Evolutionary conservation across 2,888 invertebrate genomes (phyloP).

Genomic region (Tryphoninae sp.): DNA sequence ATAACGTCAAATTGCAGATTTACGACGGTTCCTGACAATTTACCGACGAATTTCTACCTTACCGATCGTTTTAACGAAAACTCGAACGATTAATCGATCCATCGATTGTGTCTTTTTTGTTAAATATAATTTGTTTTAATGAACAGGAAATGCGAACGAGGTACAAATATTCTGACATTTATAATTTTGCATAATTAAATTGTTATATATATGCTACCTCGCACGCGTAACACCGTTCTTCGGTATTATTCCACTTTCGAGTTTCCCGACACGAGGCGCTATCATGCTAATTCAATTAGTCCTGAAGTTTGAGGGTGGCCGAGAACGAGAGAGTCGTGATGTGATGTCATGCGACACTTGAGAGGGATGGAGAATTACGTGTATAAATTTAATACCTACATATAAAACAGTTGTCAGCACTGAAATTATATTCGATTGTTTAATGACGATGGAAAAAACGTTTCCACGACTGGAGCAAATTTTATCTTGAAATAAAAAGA

Average conservation of each 20-base stretch:
- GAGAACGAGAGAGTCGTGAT: conserved; percentile 14
- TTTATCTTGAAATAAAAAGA: too few species aligned
- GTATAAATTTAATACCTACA: neutral
- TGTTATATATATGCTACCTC: too few species aligned
- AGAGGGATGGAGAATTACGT: neutral
- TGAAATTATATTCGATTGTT: neutral
- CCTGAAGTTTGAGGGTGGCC: conserved; percentile 19
- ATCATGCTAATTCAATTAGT: conserved; percentile 58
- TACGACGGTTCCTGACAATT: too few species aligned
- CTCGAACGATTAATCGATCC: too few species aligned
- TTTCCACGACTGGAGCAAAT: neutral
- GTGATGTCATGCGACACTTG: conserved; percentile 35
- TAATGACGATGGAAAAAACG: neutral
- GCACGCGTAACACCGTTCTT: conserved; percentile 10
- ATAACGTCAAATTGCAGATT: neutral
- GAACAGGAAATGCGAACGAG: too few species aligned
- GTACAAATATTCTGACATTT: neutral
- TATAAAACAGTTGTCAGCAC: neutral
- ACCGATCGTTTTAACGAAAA: too few species aligned
- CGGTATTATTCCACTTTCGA: conserved; percentile 13
- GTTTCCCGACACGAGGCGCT: conserved; percentile 41
- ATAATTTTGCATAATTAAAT: neutral
- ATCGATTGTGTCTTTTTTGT: too few species aligned
- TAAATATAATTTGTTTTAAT: too few species aligned
- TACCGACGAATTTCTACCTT: too few species aligned